These are phyloP conservation scores for Sebastes iracundus DNA, from an alignment of 2,797 vertebrate genomes.

Conservation along the genomic window DNA sequence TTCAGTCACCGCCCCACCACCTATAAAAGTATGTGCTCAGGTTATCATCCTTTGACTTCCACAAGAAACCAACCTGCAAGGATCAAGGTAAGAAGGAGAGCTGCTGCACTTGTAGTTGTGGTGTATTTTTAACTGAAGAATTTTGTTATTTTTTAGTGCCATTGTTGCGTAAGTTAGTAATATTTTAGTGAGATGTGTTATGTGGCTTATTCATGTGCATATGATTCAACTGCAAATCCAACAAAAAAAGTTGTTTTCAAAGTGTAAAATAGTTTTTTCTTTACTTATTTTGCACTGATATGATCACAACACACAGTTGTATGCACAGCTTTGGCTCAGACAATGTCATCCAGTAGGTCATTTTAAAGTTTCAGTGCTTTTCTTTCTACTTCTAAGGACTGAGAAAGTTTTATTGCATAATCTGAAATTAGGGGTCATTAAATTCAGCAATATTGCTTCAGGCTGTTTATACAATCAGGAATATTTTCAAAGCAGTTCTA, in stretches of 20 bases:
- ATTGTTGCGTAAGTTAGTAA: neutral
- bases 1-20: neutral
- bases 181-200: neutral
- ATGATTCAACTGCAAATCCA: neutral
- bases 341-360: neutral
- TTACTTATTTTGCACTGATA: neutral
- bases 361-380: neutral
- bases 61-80: neutral
- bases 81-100: slow-evolving; percentile 53
- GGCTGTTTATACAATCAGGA: neutral
- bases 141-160: neutral
- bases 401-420: neutral
- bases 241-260: neutral
- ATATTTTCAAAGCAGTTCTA: neutral
- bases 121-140: neutral
- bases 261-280: neutral
- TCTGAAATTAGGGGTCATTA: neutral
- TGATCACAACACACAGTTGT: neutral
- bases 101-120: neutral
- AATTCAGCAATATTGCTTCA: neutral
- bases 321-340: neutral
- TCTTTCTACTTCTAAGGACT: neutral
- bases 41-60: neutral
- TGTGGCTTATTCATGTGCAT: neutral
- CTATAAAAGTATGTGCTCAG: slow-evolving; percentile 38